Evolutionary conservation across 2,888 invertebrate species (phyloP).

Genomic region (Ornithoptera priamus): DNA sequence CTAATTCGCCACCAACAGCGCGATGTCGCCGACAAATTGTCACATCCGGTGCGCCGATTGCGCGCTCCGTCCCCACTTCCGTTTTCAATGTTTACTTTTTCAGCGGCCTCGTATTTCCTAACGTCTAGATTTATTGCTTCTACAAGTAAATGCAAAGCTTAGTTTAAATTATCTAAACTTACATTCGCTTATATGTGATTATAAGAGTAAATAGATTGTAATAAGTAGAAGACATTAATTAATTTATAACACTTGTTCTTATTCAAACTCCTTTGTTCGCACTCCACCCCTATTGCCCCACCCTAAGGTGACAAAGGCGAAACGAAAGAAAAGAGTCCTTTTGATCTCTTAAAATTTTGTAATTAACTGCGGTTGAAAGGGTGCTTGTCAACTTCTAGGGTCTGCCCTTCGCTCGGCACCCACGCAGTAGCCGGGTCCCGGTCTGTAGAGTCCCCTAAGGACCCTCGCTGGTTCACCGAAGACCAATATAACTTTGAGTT

Average conservation of each 20-base stretch:
- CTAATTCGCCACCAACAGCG: slow-evolving; percentile 20
- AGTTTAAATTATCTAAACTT: not conserved
- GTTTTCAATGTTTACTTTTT: slow-evolving; percentile 32
- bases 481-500: slow-evolving; percentile 4
- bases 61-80: slow-evolving; percentile 54
- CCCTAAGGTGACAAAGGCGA: slow-evolving; percentile 16
- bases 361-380: slow-evolving; percentile 26
- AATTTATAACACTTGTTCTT: slow-evolving; percentile 5
- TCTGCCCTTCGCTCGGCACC: slow-evolving; percentile 1
- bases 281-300: not conserved
- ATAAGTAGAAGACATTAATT: not conserved
- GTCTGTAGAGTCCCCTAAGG: slow-evolving; percentile 11
- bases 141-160: not conserved
- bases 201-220: not conserved
- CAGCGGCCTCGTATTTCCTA: slow-evolving; percentile 17
- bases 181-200: not conserved
- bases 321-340: slow-evolving; percentile 13
- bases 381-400: slow-evolving; percentile 6
- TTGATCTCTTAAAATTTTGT: slow-evolving; percentile 23
- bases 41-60: slow-evolving; percentile 64
- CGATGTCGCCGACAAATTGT: slow-evolving; percentile 44
- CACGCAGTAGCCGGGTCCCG: slow-evolving; percentile 8
- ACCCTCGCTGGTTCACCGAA: slow-evolving; percentile 9
- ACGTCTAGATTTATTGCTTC: not conserved
- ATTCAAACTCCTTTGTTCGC: not conserved